Conservation (phyloP, 2,888 invertebrate genomes). For the Marasmarcha lunaedactyla region DNA sequence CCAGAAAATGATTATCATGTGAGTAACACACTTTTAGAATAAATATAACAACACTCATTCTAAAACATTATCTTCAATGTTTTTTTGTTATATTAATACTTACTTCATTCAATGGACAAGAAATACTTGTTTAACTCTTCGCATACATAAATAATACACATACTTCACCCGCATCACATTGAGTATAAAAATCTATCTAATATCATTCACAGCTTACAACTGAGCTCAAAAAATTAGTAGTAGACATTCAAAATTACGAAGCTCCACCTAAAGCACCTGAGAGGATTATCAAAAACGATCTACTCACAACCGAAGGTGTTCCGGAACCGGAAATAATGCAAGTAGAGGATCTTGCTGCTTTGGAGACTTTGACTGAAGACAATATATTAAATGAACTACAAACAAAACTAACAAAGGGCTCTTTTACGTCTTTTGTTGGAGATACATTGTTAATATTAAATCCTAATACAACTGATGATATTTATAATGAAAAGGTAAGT, state of each 20-base stretch:
- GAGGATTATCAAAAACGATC: constrained; percentile 57
- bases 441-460: constrained; percentile 84
- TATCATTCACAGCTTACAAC: constrained; percentile 71
- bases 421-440: constrained; percentile 83
- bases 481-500: constrained; percentile 79
- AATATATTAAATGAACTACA: constrained; percentile 76
- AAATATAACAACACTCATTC: too few species aligned
- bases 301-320: constrained; percentile 60
- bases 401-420: constrained; percentile 75
- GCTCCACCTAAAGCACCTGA: constrained; percentile 46
- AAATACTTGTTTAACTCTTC: too few species aligned
- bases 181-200: too few species aligned
- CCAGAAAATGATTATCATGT: constrained; percentile 86
- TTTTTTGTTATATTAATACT: too few species aligned
- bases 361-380: constrained; percentile 81
- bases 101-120: background rate
- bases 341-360: constrained; percentile 85
- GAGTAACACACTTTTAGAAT: constrained; percentile 27
- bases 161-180: too few species aligned
- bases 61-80: too few species aligned
- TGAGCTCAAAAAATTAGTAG: constrained; percentile 75
- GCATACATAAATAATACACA: too few species aligned
- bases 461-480: constrained; percentile 80
- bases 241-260: constrained; percentile 47
- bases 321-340: constrained; percentile 78